Evolutionary conservation across 2,113 vertebrate genomes (phyloP).

Genomic region (Heterotilapia buettikoferi): DNA sequence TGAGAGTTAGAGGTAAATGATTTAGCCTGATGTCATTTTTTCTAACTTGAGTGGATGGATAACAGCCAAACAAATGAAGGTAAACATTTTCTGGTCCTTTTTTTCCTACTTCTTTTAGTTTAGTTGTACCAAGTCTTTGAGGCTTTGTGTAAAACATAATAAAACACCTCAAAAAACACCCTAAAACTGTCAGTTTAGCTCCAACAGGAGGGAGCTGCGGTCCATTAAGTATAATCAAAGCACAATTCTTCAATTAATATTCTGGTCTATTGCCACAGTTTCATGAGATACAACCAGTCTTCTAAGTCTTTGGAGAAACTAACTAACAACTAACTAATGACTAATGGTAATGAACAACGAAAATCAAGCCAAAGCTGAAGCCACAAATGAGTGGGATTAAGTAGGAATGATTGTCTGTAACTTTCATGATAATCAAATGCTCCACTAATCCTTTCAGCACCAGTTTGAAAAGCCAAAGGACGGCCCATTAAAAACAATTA

Average conservation of each 20-base stretch:
- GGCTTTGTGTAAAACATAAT: not conserved
- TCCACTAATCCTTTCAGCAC: not conserved
- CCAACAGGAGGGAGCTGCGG: not conserved
- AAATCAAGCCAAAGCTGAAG: not conserved
- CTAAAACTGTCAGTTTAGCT: not conserved
- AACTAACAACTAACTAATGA: not conserved
- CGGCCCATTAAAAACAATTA: not conserved
- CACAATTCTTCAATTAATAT: rapidly evolving
- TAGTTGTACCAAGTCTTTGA: not conserved
- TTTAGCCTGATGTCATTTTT: not conserved
- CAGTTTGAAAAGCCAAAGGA: not conserved
- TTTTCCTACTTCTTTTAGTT: rapidly evolving
- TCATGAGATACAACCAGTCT: rapidly evolving
- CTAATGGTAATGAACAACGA: rapidly evolving
- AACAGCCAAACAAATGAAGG: not conserved
- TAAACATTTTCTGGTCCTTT: not conserved
- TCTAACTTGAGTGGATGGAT: not conserved
- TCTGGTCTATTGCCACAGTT: rapidly evolving
- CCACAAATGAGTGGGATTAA: rapidly evolving
- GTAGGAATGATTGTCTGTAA: not conserved
- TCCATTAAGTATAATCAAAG: rapidly evolving
- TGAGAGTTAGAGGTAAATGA: not conserved
- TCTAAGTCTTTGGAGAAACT: not conserved
- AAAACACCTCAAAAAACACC: not conserved
- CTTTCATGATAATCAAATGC: not conserved